Base-by-base conservation (phyloP, 2,888 invertebrate species). In the Nemotelus pantherinus region DNA sequence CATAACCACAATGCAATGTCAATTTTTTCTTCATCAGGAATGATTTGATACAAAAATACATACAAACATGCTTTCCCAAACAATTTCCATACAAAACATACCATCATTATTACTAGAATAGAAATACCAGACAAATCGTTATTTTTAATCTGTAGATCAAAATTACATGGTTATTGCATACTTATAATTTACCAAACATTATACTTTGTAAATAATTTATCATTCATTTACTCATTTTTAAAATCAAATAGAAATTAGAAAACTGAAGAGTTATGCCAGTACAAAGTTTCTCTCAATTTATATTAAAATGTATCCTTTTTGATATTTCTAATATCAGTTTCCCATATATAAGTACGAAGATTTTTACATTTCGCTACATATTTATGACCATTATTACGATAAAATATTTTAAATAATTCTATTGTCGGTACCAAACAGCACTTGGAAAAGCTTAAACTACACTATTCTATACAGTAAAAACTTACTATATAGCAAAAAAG, bases 11-110 rank as follows among this genome's bases (percentile, higher is more conserved):
- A 53, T 43, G 43, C 41, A 55, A 10, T 70, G 41, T 41, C n/a
- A 9, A 9, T 68, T 67, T 39, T 55, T 3, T 10, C 25, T 67
- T n/a, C 70, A 55, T 70, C 7, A 43, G 53, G 41, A 55, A 70
- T 43, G 50, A 70, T 70, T 68, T 41, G 43, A n/a, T 70, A 70
- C 41, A 70, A 70, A 55, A 55, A 70, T 70, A 50, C 50, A 0
- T n/a, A 53, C n/a, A 47, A 48, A 48, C 4, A 25, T 3, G 60
- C 25, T 25, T 60, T 60, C 3, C 9, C 5, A 50, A 50, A 7
- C 6, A 50, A 3, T 60, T 60, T 41, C 41, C 60, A 39, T 60
- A 25, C 39, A 60, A 60, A 60, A 60, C 25, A 41, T 41, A 60
- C 4, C 25, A 25, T 25, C 25, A 25, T 25, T 25, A 25, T 25